phyloP scores from a whole-genome alignment of 2,888 invertebrate genomes.

The Anarsia innoxiella region DNA sequence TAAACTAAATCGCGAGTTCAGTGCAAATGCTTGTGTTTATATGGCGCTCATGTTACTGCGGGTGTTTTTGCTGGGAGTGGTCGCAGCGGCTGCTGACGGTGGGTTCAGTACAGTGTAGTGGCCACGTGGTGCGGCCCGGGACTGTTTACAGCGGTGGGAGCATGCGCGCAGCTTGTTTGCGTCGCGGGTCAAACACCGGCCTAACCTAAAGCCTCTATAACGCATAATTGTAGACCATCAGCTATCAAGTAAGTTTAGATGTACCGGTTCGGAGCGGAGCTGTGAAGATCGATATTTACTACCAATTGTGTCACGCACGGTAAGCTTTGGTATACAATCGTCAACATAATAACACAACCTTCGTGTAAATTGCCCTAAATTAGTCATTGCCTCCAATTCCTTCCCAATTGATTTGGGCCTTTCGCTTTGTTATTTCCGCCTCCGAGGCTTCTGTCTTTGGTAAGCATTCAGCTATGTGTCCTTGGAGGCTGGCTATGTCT shows the following conservation, averaged over 20 bases:
- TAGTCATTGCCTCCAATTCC: conserved; percentile 10
- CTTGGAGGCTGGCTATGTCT: conserved; percentile 10
- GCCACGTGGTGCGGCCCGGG: conserved; percentile 52
- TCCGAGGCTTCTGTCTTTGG: conserved; percentile 5
- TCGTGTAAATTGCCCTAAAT: conserved; percentile 12
- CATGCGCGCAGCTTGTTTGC: conserved; percentile 66
- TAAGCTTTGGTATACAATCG: conserved; percentile 2
- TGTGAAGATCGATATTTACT: conserved; percentile 3
- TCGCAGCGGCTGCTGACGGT: conserved; percentile 68
- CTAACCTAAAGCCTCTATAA: conserved; percentile 56
- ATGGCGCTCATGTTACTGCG: conserved; percentile 87
- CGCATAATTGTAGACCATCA: conserved; percentile 34
- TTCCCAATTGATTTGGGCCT: conserved; percentile 10
- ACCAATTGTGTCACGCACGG: no score
- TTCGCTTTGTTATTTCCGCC: conserved; percentile 5
- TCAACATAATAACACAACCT: conserved; percentile 3
- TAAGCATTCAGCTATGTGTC: conserved; percentile 1
- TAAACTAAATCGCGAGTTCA: conserved; percentile 58
- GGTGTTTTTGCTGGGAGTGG: conserved; percentile 76
- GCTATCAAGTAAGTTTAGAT: conserved; percentile 55
- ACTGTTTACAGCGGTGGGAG: conserved; percentile 64
- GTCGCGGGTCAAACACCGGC: conserved; percentile 67
- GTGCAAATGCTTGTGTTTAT: conserved; percentile 83
- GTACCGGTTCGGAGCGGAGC: conserved; percentile 25
- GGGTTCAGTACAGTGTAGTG: conserved; percentile 36